Percentiles rank a stretch among this genome's conserved stretches.
Evolutionary conservation across 2,888 invertebrate species (phyloP).

Genomic region (Euzophera pinguis): DNA sequence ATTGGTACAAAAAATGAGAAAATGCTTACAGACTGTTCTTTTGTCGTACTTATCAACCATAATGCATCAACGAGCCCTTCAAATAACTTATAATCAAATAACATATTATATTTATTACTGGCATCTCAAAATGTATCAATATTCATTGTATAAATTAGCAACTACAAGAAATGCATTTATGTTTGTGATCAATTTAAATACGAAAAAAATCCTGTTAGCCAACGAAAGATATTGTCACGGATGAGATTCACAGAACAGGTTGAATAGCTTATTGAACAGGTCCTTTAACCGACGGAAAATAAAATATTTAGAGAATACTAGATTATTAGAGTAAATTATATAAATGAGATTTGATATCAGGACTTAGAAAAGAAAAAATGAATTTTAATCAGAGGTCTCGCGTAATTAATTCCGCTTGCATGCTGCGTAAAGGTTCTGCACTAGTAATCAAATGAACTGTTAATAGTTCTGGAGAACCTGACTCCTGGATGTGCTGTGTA

Average conservation of each 20-base stretch:
- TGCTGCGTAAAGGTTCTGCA: no score
- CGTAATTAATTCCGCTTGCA: no score
- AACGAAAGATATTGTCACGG: not conserved
- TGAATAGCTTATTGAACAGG: not conserved
- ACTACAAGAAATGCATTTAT: slow-evolving; percentile 1
- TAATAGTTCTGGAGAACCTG: no score
- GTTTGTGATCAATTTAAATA: slow-evolving; percentile 8
- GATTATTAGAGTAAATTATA: not conserved
- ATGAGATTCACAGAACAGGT: slow-evolving; percentile 1
- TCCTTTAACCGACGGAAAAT: not conserved
- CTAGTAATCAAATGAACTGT: no score
- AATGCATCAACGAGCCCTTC: slow-evolving; percentile 9
- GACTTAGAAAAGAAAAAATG: no score
- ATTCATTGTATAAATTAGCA: slow-evolving; percentile 10
- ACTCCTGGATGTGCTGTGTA: no score
- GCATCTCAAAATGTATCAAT: slow-evolving; percentile 8
- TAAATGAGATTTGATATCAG: no score
- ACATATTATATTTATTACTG: not conserved
- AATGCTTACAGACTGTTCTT: not conserved
- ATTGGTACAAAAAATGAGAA: not conserved
- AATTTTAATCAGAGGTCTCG: no score
- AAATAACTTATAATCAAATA: slow-evolving; percentile 1
- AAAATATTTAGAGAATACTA: not conserved
- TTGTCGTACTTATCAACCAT: not conserved
- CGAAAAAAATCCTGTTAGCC: slow-evolving; percentile 4